Evolutionary conservation across 2,888 invertebrate genomes (phyloP), one percentile per base, ranked within the genome.

Genomic region (Hirtodrosophila histrioides): DNA sequence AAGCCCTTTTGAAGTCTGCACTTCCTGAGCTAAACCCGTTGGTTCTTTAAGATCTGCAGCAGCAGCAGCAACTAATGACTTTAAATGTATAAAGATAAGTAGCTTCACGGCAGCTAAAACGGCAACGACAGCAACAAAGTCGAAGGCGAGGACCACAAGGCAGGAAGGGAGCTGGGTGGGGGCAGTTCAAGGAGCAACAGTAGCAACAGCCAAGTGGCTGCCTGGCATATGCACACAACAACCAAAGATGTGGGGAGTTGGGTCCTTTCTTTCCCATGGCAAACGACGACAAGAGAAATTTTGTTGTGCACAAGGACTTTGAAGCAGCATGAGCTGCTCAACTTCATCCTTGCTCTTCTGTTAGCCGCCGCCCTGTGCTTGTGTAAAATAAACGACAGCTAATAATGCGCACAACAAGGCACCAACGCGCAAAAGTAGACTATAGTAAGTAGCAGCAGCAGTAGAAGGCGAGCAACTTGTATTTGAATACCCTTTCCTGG

Each of bases 381-480:
- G 82, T 69, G 85, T 70, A 71, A 84, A 88, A 84, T 88, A 86
- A 84, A 88, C 85, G 84, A 88, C 87, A 88, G 88, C 84, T 88
- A 84, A 84, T 84, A 84, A 88, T 88, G 88, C 82, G 69, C 88
- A 85, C 81, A 88, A 80, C 85, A 77, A 77, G 85, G 71, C 56
- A 76, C 62, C 67, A 51, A 64, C 57, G 62, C 66, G 57, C 48
- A 63, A 63, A 76, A 55, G 40, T 58, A 43, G 73, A 73, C 51
- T 61, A 57, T 37, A 65, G 31, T 56, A 65, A 78, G 69, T 54
- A 46, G 58, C 36, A 65, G 57, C 63, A 61, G 36, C 45, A 55
- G 48, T 40, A 58, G 46, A 33, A 60, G 71, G 48, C 43, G 29
- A 41, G 27, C 56, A 46, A 17, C 57, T 51, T 43, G 17, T 41